Conservation (phyloP, 1,140 invertebrate genomes). For the Panonychus citri region DNA sequence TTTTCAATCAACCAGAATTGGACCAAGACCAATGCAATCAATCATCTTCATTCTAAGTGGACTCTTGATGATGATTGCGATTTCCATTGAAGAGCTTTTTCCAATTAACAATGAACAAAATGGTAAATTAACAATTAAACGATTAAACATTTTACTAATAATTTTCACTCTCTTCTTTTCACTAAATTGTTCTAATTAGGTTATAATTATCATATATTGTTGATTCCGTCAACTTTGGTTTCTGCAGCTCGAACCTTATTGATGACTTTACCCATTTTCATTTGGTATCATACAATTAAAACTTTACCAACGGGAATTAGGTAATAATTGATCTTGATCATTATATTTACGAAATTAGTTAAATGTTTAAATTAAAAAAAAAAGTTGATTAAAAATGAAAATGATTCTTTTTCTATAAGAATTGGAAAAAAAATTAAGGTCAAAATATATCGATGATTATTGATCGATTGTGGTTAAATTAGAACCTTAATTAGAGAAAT, state of each 20-base stretch:
- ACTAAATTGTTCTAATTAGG: neutral
- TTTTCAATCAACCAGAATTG: constrained; percentile 6
- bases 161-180: neutral
- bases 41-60: constrained; percentile 5
- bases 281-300: constrained; percentile 12
- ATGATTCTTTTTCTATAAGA: no score
- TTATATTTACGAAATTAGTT: no score
- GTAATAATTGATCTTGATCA: constrained; percentile 2
- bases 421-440: no score
- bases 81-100: constrained; percentile 6
- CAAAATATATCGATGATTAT: no score
- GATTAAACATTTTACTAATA: neutral
- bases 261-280: neutral
- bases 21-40: constrained; percentile 3
- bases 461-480: no score
- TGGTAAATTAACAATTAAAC: neutral
- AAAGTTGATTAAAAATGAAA: neutral
- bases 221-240: constrained; percentile 7
- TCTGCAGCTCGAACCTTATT: constrained; percentile 1
- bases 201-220: constrained; percentile 8
- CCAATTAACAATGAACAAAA: neutral
- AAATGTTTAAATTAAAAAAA: neutral
- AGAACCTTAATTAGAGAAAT: no score
- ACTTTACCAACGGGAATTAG: constrained; percentile 13
- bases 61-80: constrained; percentile 5